Base-by-base conservation (phyloP, 2,888 invertebrate genomes). In the Dolichopus griseipennis region DNA sequence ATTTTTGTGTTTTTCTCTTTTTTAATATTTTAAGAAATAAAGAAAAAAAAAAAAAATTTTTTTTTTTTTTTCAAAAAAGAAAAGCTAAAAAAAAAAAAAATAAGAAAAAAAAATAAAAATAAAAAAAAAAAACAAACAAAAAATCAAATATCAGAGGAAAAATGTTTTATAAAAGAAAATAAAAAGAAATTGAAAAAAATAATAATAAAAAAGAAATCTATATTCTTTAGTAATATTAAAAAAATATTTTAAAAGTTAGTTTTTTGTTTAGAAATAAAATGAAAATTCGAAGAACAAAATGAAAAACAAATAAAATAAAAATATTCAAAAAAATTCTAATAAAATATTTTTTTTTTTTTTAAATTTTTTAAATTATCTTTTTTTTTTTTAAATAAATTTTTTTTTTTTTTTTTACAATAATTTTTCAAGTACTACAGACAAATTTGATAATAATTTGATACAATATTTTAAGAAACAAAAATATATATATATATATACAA, bases 171-270 rank as follows among this genome's bases (percentile, higher is more conserved):
- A 66, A 66, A 67, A 63, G 27, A 65, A 66, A 43, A 15, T 12
- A 52, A 52, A 65, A 37, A 68, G 52, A 69, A 33, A 70, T 22
- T 66, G 37, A 37, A 67, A 33, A 52, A 27, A 66, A 68, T 63
- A 66, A 69, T 69, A 71, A 61, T 69, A 71, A 61, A 69, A 71
- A 67, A 69, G 68, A 68, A 68, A 68, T 52, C 15, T 52, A 12
- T 18, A 52, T 52, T 52, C 52, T 70, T 62, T 68, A 68, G 68
- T 70, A 73, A 71, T 10, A 66, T 71, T 74, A 69, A 68, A 67
- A 68, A 69, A 68, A 73, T 65, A 68, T 68, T 52, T 62, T 63
- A 37, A 37, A 37, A 37, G 8, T 37, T 37, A 10, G 12, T 37
- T 37, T 37, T n/a, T 27, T 37, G 12, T 37, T 37, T 37, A 37